Percentiles rank a stretch among this genome's conserved stretches.
Evolutionary conservation across 2,888 invertebrate species (phyloP).

Genomic region (Diachrysia chrysitis): DNA sequence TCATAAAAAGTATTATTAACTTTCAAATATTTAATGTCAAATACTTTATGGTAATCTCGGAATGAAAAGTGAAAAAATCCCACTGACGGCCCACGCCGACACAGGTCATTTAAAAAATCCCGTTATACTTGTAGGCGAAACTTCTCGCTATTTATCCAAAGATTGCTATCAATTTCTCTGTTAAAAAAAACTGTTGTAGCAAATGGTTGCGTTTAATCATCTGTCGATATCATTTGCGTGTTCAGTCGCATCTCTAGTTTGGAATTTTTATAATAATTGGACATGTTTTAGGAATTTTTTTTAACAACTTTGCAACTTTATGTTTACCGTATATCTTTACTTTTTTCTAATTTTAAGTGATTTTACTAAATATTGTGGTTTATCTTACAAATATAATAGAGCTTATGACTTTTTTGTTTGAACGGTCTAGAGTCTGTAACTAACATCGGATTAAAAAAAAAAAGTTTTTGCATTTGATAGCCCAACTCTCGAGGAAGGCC

Average conservation of each 20-base stretch:
- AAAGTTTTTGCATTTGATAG: too few species aligned
- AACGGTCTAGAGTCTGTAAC: too few species aligned
- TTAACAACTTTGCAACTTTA: too few species aligned
- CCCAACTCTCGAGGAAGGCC: too few species aligned
- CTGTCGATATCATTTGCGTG: neutral
- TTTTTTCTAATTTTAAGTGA: too few species aligned
- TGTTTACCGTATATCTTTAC: too few species aligned
- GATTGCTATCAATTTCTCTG: conserved; percentile 36
- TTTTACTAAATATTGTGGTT: too few species aligned
- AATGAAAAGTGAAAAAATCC: conserved; percentile 16
- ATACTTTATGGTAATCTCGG: conserved; percentile 22
- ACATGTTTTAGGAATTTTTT: neutral
- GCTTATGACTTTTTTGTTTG: too few species aligned
- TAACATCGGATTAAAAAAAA: too few species aligned
- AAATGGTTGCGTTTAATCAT: neutral
- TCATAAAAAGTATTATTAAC: conserved; percentile 3
- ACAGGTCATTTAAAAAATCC: conserved; percentile 31
- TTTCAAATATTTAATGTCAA: conserved; percentile 30
- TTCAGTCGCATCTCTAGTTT: neutral
- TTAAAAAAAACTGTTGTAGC: neutral
- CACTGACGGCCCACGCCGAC: conserved; percentile 44
- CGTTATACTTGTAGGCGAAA: conserved; percentile 53
- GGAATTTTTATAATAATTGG: neutral
- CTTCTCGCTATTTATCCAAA: conserved; percentile 38
- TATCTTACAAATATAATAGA: too few species aligned